Base-by-base conservation (phyloP, 1,140 invertebrate species). In the Drosophila mauritiana region DNA sequence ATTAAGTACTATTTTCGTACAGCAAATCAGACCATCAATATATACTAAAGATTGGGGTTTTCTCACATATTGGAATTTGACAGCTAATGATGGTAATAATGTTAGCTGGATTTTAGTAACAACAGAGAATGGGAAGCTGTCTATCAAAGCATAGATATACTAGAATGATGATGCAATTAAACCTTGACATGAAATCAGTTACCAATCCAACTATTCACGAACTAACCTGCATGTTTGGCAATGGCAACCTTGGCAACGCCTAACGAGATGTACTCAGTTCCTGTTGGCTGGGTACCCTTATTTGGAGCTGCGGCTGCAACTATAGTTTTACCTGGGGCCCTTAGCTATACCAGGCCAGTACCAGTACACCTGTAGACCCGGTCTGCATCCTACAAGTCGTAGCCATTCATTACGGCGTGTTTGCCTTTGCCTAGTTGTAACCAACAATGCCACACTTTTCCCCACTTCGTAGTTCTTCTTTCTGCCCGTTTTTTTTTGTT, bases 371-470 rank as follows among this genome's bases (percentile, higher is more conserved):
- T 43, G 8, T 40, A 34, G 45, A 17, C 31, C 51, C 42, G 45
- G 51, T 49, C 53, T 73, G 65, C 54, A 64, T 69, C 64, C 57
- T 62, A 36, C 57, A 36, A 36, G 51, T 76, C 56, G 56, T 37
- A 57, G 72, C 76, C 75, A 88, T 89, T 89, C 81, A 89, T 88
- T 79, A 83, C 67, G 78, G 43, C 67, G 67, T 83, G 79, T 77
- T 84, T 80, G 63, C 65, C 34, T 49, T 57, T 70, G 68, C 67
- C 72, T 76, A 73, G 65, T 67, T 81, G 82, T 82, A 86, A 77
- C 67, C 70, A 76, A 77, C 74, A 78, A 78, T 78, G 64, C 73
- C 56, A 77, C 74, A 78, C 73, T 45, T 88, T 64, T 85, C 72
- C 59, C 75, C 57, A 53, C 49, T 78, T 48, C 13, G 56, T 65